Evolutionary conservation across 2,113 vertebrate genomes (phyloP), one percentile per base, ranked within the genome.

Genomic region (Aegithalos caudatus): DNA sequence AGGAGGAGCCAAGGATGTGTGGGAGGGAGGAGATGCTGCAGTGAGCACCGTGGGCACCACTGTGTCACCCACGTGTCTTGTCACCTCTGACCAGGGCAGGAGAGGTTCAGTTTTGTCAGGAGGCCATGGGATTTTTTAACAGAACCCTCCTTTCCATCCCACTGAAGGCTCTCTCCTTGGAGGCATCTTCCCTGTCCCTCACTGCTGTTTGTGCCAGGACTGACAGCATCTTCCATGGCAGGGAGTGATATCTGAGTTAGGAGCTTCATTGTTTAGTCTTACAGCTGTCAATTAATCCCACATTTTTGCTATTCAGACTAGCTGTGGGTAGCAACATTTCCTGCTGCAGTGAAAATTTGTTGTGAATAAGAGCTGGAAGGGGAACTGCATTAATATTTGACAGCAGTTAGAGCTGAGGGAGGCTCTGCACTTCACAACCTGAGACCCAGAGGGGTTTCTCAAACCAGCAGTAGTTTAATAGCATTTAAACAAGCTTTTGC

Each of bases 351-450:
- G 85, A 88, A 71, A 86, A 88, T 45, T 62, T 93, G 88, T 80
- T 95, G 93, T 90, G 95, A 96, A 70, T 81, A 84, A 93, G 93
- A 92, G 81, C 90, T 95, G 93, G 82, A 88, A 93, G 53, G 80
- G 88, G 94, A 96, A 62, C 50, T 79, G 61, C 91, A 92, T 95
- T 83, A 94, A 94, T 95, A 90, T 92, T 95, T 94, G 95, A 94
- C 90, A 95, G 93, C 90, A 80, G 77, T 60, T 50, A 33, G 86
- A 82, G 91, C 91, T 81, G 85, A 95, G 82, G 90, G 78, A 96
- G 69, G 6, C 77, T 87, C 76, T 54, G 51, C 94, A 62, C 95
- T 94, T 93, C 90, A 72, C 82, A 96, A 66, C 70, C 80, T 29
- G 18, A 86, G 82, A 65, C 65, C 77, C 92, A 69, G 24, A 19